Conservation (phyloP, 2,888 invertebrate genomes). For the Perizoma flavofasciatum region DNA sequence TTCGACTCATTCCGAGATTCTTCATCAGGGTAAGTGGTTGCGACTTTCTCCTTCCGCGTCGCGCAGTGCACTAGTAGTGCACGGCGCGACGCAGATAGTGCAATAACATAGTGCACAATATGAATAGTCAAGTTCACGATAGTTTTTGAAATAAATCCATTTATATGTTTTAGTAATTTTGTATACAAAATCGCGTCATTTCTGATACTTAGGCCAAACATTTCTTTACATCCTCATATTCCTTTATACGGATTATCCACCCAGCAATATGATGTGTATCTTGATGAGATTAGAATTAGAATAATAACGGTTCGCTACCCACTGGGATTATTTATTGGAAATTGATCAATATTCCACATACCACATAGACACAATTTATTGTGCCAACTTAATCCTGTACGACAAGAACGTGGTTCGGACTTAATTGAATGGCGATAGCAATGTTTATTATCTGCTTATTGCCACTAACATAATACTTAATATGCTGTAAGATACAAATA, state of each 20-base stretch:
- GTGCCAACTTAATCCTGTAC: conserved; percentile 23
- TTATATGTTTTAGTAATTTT: too few relatives aligned
- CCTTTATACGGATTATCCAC: conserved; percentile 39
- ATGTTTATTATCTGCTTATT: too few relatives aligned
- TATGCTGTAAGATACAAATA: not conserved
- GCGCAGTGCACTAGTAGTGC: too few relatives aligned
- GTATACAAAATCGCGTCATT: conserved; percentile 2
- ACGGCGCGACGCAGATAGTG: too few relatives aligned
- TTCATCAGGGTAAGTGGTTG: too few relatives aligned
- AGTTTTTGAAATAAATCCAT: too few relatives aligned
- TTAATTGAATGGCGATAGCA: conserved; percentile 5
- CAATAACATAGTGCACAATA: too few relatives aligned
- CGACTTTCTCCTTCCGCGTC: too few relatives aligned
- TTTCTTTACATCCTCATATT: conserved; percentile 32
- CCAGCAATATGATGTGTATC: conserved; percentile 36
- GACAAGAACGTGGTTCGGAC: conserved; percentile 1
- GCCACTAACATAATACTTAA: too few relatives aligned
- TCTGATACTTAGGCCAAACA: conserved; percentile 16
- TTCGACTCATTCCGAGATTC: too few relatives aligned
- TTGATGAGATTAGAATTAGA: conserved; percentile 41
- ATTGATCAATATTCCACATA: conserved; percentile 32
- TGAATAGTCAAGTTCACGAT: too few relatives aligned
- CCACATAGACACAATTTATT: conserved; percentile 26
- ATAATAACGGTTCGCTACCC: conserved; percentile 37
- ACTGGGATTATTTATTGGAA: conserved; percentile 28